A percentile compares a stretch with the other conserved stretches of the same genome.
phyloP scores from a whole-genome alignment of 2,888 invertebrate genomes.

The Rhingia rostrata region DNA sequence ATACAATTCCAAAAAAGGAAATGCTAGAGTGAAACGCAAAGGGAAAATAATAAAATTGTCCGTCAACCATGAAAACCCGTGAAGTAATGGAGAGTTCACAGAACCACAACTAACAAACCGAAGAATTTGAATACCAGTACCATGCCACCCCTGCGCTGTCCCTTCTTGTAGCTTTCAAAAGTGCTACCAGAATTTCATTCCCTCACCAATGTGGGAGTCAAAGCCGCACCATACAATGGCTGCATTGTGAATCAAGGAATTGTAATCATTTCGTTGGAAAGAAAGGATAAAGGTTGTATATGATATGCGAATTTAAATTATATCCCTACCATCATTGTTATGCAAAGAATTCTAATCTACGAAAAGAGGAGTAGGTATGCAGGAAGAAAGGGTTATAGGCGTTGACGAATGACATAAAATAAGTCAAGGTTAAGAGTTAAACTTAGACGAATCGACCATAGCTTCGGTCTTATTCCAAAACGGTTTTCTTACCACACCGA shows the following conservation, averaged over 20 bases:
- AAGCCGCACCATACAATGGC: constrained; percentile 13
- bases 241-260: constrained; percentile 43
- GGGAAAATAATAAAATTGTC: constrained; percentile 52
- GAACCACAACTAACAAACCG: constrained; percentile 48
- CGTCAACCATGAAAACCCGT: constrained; percentile 62
- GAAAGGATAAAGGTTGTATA: neutral
- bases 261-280: constrained; percentile 38
- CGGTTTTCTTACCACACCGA: too few relatives aligned
- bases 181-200: constrained; percentile 2
- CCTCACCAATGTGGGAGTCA: constrained; percentile 5
- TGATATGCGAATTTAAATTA: neutral
- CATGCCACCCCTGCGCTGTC: neutral
- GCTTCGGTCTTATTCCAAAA: too few relatives aligned
- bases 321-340: constrained; percentile 33
- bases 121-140: constrained; percentile 43
- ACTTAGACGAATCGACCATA: too few relatives aligned
- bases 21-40: neutral
- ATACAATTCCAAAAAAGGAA: neutral
- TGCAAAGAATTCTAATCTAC: neutral
- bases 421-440: too few relatives aligned
- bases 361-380: too few relatives aligned
- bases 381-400: too few relatives aligned
- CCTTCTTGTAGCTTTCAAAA: neutral
- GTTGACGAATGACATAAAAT: too few relatives aligned
- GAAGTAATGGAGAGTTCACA: constrained; percentile 46